Evolutionary conservation across 2,888 invertebrate species (phyloP), one percentile per base, ranked within the genome.

Genomic region (Listrodromus nycthemerus): DNA sequence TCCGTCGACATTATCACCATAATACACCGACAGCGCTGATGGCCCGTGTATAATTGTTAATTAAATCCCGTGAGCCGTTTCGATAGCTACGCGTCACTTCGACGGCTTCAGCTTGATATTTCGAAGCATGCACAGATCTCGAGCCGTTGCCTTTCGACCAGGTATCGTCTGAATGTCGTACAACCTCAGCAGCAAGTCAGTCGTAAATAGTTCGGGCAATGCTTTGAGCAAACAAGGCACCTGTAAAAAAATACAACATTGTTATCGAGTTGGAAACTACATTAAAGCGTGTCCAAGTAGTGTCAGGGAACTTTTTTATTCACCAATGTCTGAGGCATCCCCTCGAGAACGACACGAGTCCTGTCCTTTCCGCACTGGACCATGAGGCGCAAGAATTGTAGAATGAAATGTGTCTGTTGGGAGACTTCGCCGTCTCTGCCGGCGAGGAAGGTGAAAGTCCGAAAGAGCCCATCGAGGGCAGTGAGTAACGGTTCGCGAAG

Each of bases 61-160:
- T 48, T 74, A 33, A 55, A 55, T 55, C 24, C 24, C 24, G 24
- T 16, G 41, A 45, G 41, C 4, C 3, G 4, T 16, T 19, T 73
- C 10, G 8, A 61, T n/a, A 24, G 16, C 67, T 52, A 27, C 21
- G 24, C n/a, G 30, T 84, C 33, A 82, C 80, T 92, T 95, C 78
- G 94, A 94, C 24, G 95, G 95, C 89, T 95, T 95, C 45, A 97
- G 94, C 88, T 96, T 95, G 94, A 97, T 97, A 94, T 98, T 98
- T 85, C 97, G 95, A 89, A 97, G 95, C 90, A 98, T 95, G 92
- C 98, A 98, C 81, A 98, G 94, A 93, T 98, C 98, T 90, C 97
- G 95, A 0, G 98, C 97, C 75, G 98, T 97, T 80, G 97, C 96
- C 91, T 97, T 97, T 78, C 98, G 95, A 0, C 98, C 98, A 75